These are phyloP conservation scores for Gila robusta DNA, from an alignment of 2,797 vertebrate genomes.

Conservation along the genomic window DNA sequence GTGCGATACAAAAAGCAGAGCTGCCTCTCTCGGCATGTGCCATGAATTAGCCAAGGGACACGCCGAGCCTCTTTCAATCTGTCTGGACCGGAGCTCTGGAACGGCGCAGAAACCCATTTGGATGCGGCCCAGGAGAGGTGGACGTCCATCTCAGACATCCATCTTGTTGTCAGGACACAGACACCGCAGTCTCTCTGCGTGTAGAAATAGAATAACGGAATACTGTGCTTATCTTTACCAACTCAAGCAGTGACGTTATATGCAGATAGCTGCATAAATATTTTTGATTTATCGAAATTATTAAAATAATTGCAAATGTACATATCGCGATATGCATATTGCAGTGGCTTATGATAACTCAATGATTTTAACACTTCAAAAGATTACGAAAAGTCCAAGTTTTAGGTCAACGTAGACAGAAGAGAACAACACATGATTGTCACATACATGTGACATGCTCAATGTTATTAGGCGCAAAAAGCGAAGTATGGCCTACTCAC, in stretches of 20 bases:
- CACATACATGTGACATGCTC: too few species aligned
- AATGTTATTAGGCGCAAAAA: too few species aligned
- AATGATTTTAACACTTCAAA: too few species aligned
- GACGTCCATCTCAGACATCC: conserved; percentile 46
- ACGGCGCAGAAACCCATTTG: conserved; percentile 55
- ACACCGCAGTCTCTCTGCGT: conserved; percentile 10
- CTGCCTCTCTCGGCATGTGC: not conserved
- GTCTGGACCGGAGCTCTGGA: conserved; percentile 3
- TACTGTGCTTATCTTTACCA: not conserved
- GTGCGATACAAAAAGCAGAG: not conserved
- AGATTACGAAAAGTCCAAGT: too few species aligned
- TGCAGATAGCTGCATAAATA: too few species aligned
- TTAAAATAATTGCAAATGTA: too few species aligned
- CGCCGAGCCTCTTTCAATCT: conserved; percentile 1
- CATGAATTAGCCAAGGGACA: conserved; percentile 25
- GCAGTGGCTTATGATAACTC: too few species aligned
- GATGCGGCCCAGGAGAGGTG: conserved; percentile 50
- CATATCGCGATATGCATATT: too few species aligned
- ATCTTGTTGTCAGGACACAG: conserved; percentile 61
- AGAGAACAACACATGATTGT: too few species aligned
- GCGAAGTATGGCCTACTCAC: too few species aligned
- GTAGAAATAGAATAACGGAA: not conserved
- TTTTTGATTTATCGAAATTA: too few species aligned
- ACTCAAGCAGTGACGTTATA: not conserved
- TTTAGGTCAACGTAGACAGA: too few species aligned